These are phyloP conservation scores for Synodontis membranacea DNA, from an alignment of 2,113 vertebrate genomes.

Conservation along the genomic window DNA sequence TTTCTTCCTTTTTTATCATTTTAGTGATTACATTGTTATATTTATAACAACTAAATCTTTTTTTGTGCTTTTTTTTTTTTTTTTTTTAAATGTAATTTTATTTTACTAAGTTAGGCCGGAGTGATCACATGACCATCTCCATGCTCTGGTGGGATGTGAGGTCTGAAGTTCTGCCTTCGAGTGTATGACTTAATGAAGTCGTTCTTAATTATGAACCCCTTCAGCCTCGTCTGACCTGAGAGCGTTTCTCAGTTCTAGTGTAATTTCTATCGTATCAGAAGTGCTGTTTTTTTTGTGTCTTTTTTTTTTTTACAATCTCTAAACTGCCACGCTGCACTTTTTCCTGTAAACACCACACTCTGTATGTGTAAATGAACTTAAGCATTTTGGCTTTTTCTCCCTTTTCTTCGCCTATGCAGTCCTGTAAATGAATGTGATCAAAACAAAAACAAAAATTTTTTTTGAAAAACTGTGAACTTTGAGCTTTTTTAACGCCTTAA, in stretches of 20 bases:
- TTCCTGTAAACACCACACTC: background rate
- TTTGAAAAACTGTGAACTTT: slow-evolving; percentile 55
- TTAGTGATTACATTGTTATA: background rate
- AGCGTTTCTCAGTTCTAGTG: background rate
- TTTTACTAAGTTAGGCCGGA: background rate
- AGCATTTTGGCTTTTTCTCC: no score
- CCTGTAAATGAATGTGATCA: slow-evolving; percentile 3
- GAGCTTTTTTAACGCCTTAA: slow-evolving; percentile 46
- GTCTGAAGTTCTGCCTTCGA: background rate
- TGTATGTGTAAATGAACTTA: background rate
- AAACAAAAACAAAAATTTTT: slow-evolving; percentile 2
- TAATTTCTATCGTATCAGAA: background rate
- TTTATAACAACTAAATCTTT: background rate
- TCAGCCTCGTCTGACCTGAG: background rate
- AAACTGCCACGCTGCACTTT: slow-evolving; percentile 4
- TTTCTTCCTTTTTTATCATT: background rate
- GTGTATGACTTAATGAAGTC: no score
- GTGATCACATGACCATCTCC: background rate
- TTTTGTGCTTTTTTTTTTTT: background rate
- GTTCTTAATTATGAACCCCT: background rate
- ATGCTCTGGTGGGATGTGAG: background rate
- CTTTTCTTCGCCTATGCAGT: slow-evolving; percentile 15
- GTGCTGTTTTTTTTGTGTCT: background rate
- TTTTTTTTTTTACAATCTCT: no score
- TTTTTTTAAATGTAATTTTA: background rate